A percentile compares a stretch with the other conserved stretches of the same genome.
Evolutionary conservation across 2,888 invertebrate genomes (phyloP).

Genomic region (Octodonta nipae): DNA sequence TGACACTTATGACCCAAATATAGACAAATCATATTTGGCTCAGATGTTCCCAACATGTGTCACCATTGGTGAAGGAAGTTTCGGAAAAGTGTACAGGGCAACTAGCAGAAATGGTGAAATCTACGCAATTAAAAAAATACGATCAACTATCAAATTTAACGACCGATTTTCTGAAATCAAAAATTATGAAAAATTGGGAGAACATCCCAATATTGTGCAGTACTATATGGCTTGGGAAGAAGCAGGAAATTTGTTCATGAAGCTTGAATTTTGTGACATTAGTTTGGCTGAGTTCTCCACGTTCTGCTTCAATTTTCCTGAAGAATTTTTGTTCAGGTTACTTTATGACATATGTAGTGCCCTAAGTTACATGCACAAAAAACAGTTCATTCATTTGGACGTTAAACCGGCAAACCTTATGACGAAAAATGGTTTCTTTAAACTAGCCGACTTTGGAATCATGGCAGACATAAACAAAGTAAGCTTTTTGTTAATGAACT

Average conservation of each 20-base stretch:
- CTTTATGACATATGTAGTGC: conserved; percentile 51
- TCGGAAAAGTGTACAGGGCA: conserved; percentile 61
- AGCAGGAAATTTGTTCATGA: conserved; percentile 49
- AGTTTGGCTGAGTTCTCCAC: conserved; percentile 47
- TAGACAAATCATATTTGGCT: conserved; percentile 44
- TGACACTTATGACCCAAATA: conserved; percentile 31
- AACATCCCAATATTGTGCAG: conserved; percentile 52
- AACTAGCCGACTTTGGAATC: conserved; percentile 64
- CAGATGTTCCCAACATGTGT: conserved; percentile 50
- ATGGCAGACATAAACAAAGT: conserved; percentile 50
- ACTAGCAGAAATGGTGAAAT: conserved; percentile 46
- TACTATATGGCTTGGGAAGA: conserved; percentile 65
- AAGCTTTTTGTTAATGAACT: too few species aligned
- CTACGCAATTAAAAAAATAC: conserved; percentile 60
- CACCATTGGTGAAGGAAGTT: conserved; percentile 59
- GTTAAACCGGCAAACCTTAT: conserved; percentile 68
- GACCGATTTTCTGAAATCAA: conserved; percentile 50
- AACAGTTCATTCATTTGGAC: conserved; percentile 58
- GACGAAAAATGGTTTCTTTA: conserved; percentile 50
- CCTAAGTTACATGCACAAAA: conserved; percentile 52
- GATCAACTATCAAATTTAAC: conserved; percentile 43
- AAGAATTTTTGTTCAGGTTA: conserved; percentile 51
- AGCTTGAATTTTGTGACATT: conserved; percentile 55
- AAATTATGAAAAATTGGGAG: conserved; percentile 53
- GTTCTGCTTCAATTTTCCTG: conserved; percentile 43